These are phyloP conservation scores for Palythoa grandiflora DNA, from an alignment of 92 coral and sea anemone genomes.

Conservation along the genomic window DNA sequence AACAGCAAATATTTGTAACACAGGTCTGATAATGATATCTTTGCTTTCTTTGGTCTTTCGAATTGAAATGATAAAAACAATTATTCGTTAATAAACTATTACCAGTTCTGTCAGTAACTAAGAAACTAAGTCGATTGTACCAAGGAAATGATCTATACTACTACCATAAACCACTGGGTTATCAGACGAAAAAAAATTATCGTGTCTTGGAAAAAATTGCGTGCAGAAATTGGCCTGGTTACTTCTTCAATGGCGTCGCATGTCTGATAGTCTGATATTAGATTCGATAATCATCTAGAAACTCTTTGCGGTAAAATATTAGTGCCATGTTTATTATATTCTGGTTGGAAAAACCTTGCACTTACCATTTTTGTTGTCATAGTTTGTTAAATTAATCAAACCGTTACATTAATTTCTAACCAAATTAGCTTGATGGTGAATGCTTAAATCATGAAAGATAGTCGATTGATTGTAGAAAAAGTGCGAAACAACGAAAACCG, in stretches of 20 bases:
- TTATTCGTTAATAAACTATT: neutral
- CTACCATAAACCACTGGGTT: neutral
- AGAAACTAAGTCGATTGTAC: neutral
- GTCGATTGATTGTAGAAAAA: neutral
- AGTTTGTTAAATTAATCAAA: constrained; percentile 29
- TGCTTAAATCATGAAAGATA: neutral
- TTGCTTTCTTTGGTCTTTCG: neutral
- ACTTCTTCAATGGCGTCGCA: constrained; percentile 10
- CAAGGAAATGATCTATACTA: neutral
- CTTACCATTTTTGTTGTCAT: constrained; percentile 31
- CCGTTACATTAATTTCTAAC: constrained; percentile 29
- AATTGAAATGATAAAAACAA: no score
- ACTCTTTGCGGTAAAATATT: constrained; percentile 6
- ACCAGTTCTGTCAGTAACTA: no score
- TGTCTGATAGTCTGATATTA: constrained; percentile 24
- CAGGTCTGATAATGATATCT: neutral
- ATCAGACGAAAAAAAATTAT: neutral
- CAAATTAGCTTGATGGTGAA: neutral
- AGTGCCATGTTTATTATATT: constrained; percentile 26
- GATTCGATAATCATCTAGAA: constrained; percentile 16
- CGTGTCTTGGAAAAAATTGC: constrained; percentile 12
- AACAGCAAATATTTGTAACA: neutral
- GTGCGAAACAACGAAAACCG: neutral
- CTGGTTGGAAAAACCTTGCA: constrained; percentile 22
- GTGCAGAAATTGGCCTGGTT: constrained; percentile 18